phyloP scores from a whole-genome alignment of 2,113 vertebrate genomes.

The Podarcis raffonei region DNA sequence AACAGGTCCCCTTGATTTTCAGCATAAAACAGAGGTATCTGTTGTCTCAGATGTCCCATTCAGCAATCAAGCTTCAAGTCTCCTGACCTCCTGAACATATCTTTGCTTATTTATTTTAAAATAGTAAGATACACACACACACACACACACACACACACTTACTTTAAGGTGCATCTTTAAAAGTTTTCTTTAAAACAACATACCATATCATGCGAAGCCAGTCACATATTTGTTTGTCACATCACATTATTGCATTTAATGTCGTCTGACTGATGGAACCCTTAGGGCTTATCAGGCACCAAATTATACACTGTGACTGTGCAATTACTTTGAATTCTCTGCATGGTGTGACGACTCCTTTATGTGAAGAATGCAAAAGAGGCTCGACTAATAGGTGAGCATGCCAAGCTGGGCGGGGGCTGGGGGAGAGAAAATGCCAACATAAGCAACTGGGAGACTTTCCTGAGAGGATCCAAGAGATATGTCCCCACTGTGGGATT shows the following conservation, averaged over 20 bases:
- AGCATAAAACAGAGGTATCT: not conserved
- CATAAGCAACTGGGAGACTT: constrained; percentile 11
- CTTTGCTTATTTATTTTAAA: not conserved
- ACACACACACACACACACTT: too few relatives aligned
- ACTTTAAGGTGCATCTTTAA: constrained; percentile 9
- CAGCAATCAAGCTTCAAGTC: not conserved
- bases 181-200: constrained; percentile 23
- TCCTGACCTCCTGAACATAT: not conserved
- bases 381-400: constrained; percentile 12
- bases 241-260: constrained; percentile 40
- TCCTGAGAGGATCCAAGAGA: constrained; percentile 15
- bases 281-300: constrained; percentile 42
- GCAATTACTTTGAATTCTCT: constrained; percentile 47
- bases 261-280: constrained; percentile 41
- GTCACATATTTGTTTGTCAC: constrained; percentile 33
- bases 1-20: not conserved
- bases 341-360: not conserved
- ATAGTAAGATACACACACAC: not conserved
- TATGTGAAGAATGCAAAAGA: constrained; percentile 37
- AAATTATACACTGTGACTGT: constrained; percentile 31
- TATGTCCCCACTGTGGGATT: not conserved
- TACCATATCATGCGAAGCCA: constrained; percentile 1
- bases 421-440: not conserved
- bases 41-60: not conserved
- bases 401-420: not conserved